Conservation (phyloP, 2,113 vertebrate species). For the Tupaia chinensis region DNA sequence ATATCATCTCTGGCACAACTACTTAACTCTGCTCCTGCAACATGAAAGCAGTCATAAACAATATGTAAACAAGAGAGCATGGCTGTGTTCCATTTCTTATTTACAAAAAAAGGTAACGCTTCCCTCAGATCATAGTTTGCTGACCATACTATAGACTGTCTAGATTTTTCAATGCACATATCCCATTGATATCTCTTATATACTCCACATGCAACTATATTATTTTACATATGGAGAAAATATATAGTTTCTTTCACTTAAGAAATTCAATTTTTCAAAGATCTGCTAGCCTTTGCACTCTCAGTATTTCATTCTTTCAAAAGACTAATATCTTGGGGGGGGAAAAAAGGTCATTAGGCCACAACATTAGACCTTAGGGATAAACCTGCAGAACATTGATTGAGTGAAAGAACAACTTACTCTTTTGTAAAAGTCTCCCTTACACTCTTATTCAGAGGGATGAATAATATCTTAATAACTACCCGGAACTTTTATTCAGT, state of each 20-base stretch:
- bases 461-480: constrained; percentile 54
- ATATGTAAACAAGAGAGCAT: not conserved
- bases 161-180: not conserved
- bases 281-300: constrained; percentile 45
- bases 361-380: constrained; percentile 61
- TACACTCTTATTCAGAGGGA: constrained; percentile 1
- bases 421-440: constrained; percentile 40
- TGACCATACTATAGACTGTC: not conserved
- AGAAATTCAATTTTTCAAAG: constrained; percentile 64
- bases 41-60: not conserved
- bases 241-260: constrained; percentile 21
- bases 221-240: constrained; percentile 36
- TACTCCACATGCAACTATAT: not conserved
- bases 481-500: constrained; percentile 3
- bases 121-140: not conserved
- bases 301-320: constrained; percentile 59
- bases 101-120: constrained; percentile 39
- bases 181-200: constrained; percentile 12
- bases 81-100: not conserved
- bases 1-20: not conserved
- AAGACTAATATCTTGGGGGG: constrained; percentile 38
- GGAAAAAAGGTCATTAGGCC: constrained; percentile 58
- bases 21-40: not conserved
- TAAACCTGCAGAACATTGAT: constrained; percentile 65
- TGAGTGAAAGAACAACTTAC: constrained; percentile 58